Evolutionary conservation across 2,888 invertebrate genomes (phyloP).

Genomic region (Oscheius sp.): DNA sequence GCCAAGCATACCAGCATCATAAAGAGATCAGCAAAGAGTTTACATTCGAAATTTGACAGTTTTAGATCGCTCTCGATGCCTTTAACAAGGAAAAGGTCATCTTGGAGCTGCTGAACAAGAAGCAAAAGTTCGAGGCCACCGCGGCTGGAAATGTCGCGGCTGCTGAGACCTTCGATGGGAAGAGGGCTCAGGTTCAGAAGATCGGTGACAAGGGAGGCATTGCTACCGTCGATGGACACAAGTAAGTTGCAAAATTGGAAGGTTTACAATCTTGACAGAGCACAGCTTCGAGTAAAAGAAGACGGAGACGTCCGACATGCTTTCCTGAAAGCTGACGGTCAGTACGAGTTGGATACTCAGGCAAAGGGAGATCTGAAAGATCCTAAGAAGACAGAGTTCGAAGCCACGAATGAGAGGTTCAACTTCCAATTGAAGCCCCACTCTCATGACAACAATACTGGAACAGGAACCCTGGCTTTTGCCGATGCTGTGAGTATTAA

Average conservation of each 20-base stretch:
- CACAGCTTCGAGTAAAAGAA: conserved; percentile 66
- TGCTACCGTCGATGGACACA: conserved; percentile 71
- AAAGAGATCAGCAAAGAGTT: no score
- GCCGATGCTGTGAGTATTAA: conserved; percentile 49
- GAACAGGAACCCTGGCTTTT: conserved; percentile 64
- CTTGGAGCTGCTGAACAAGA: conserved; percentile 64
- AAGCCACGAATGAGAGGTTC: conserved; percentile 69
- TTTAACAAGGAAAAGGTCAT: conserved; percentile 70
- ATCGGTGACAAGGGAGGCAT: conserved; percentile 72
- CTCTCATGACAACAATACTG: conserved; percentile 64
- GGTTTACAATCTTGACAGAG: conserved; percentile 50
- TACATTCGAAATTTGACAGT: not conserved
- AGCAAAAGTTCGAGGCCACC: conserved; percentile 53
- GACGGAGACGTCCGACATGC: conserved; percentile 67
- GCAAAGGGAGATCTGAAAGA: conserved; percentile 67
- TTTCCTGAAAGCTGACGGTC: conserved; percentile 70
- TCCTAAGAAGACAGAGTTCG: conserved; percentile 63
- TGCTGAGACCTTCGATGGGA: conserved; percentile 70
- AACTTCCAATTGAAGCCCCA: conserved; percentile 69
- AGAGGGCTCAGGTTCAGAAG: conserved; percentile 71
- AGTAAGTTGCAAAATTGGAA: conserved; percentile 48
- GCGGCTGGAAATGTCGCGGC: conserved; percentile 69
- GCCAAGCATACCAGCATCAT: no score
- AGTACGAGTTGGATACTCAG: conserved; percentile 71
- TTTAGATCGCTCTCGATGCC: conserved; percentile 69